These are phyloP conservation scores for Trachymyrmex cornetzi DNA, from an alignment of 1,140 invertebrate genomes.

Conservation along the genomic window DNA sequence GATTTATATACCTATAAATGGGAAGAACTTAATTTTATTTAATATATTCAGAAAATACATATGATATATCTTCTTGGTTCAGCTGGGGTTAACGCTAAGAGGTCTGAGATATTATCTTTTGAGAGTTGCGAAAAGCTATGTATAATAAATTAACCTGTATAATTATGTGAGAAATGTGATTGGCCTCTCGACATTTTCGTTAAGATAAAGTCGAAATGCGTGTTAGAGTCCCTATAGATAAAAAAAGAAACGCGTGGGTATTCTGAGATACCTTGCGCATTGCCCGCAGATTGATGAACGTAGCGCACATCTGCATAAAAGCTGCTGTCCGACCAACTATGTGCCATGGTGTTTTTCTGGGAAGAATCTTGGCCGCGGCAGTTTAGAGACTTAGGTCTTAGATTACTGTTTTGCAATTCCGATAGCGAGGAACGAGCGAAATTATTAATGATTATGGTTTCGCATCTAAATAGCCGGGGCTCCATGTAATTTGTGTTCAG, in stretches of 20 bases:
- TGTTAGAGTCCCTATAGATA: constrained; percentile 1
- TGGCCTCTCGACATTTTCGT: constrained; percentile 6
- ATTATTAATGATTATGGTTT: constrained; percentile 55
- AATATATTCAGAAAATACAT: background rate
- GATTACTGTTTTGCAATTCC: constrained; percentile 55
- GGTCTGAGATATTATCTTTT: background rate
- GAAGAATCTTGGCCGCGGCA: constrained; percentile 25
- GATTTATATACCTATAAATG: background rate
- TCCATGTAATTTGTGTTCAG: constrained; percentile 15
- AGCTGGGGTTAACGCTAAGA: background rate
- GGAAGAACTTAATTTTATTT: background rate
- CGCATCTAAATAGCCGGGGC: constrained; percentile 35
- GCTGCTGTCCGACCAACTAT: constrained; percentile 9
- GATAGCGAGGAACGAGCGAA: constrained; percentile 25
- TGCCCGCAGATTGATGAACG: constrained; percentile 36
- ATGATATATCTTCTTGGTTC: background rate
- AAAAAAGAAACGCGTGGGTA: background rate
- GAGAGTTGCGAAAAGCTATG: background rate
- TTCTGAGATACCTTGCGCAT: background rate
- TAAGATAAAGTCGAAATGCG: constrained; percentile 29
- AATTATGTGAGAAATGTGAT: constrained; percentile 27
- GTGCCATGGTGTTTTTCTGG: constrained; percentile 8
- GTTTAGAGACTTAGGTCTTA: constrained; percentile 31
- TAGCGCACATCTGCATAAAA: constrained; percentile 33
- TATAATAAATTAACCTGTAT: constrained; percentile 1